A percentile compares a stretch with the other conserved stretches of the same genome.
Conservation (phyloP, 2,797 vertebrate genomes). For the Clarias pachynema region DNA sequence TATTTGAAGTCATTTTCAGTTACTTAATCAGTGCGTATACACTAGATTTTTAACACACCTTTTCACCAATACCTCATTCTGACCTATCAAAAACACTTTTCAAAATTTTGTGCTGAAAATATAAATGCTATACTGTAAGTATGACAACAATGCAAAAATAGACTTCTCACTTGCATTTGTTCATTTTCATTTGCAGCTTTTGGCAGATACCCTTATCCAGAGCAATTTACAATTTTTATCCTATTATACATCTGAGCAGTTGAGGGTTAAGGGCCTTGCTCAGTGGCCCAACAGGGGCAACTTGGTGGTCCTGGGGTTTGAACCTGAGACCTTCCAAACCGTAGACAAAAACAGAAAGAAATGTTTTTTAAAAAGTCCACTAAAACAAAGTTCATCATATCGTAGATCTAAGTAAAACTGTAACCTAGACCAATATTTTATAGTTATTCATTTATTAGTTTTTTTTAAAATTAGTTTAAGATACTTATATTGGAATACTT, state of each 20-base stretch:
- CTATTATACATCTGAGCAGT: too few relatives aligned
- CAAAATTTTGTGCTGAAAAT: neutral
- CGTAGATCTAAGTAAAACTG: neutral
- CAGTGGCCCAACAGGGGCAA: too few relatives aligned
- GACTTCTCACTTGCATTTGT: too few relatives aligned
- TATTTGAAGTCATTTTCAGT: neutral
- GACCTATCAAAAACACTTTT: neutral
- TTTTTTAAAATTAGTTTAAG: neutral
- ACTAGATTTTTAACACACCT: neutral
- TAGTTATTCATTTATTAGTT: neutral
- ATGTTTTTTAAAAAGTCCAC: neutral
- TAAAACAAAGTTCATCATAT: slow-evolving; percentile 5
- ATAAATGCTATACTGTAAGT: neutral
- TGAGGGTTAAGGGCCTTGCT: too few relatives aligned
- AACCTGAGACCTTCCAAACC: too few relatives aligned
- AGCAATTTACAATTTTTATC: too few relatives aligned
- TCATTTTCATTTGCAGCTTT: too few relatives aligned
- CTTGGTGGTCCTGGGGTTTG: too few relatives aligned
- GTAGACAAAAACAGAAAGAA: slow-evolving; percentile 3
- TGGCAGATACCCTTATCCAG: too few relatives aligned
- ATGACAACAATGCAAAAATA: neutral
- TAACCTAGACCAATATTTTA: neutral
- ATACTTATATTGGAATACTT: neutral
- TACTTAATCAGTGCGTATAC: neutral
- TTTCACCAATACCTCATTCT: neutral